Base-by-base conservation (phyloP, 2,113 vertebrate species). In the Corythornis vintsioides region DNA sequence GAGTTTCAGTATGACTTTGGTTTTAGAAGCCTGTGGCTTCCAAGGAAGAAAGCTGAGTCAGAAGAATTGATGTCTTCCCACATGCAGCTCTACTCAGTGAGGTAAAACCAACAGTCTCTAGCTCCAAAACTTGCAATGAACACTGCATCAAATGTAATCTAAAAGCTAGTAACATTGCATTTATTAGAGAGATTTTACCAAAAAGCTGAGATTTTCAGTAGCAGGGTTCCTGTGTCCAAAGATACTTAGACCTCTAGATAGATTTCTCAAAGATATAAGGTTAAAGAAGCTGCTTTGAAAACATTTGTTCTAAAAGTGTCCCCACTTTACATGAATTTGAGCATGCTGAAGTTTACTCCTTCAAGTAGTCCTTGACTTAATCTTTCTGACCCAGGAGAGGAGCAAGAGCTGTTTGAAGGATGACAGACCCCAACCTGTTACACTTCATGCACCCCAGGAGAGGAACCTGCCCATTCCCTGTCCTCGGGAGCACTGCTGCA, bases 21-120 rank as follows among this genome's bases (percentile, higher is more conserved):
- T 57, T 84, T 76, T 43, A 63, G 48, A 78, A 89, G 77, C 67
- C 66, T 66, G 71, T 17, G 78, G 71, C 55, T 89, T 79, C 71
- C 63, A 63, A 65, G 69, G 16, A 71, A 82, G 77, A 75, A 75
- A 76, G 92, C 90, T 69, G 88, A 92, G 89, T 91, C 94, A 95
- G 74, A 92, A 42, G 28, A 2, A 52, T 21, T 1, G 2, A 35
- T 15, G 35, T 26, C 53, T 84, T 73, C 76, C 40, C 22, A 57
- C 4, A 5, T 50, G 50, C 55, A 16, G 50, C 56, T 70, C 56
- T 50, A 13, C 7, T 52, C 42, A 57, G 0, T 22, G 55, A 93
- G 69, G 80, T 29, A 73, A 82, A 85, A 35, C 7, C 74, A 63
- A 2, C 3, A 55, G 24, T 33, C 53, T 75, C 40, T 5, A 10